Conservation (phyloP, 2,888 invertebrate genomes). For the Acanthopleura granulata region DNA sequence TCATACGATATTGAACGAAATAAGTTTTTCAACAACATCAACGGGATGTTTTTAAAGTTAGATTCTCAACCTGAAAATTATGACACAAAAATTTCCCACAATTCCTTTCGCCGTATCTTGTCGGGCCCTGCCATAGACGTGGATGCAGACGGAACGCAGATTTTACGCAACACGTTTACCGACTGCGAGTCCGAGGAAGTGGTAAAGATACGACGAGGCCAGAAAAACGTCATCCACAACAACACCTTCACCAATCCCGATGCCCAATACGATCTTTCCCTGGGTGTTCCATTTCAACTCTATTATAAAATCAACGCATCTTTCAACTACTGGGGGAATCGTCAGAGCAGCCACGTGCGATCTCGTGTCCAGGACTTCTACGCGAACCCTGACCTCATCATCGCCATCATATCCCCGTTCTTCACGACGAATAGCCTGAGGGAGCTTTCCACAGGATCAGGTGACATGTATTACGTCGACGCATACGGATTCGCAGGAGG, state of each 20-base stretch:
- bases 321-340: not conserved
- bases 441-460: not conserved
- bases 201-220: not conserved
- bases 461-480: not conserved
- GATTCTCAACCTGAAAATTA: constrained; percentile 2
- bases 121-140: not conserved
- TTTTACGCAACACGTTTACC: not conserved
- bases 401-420: not conserved
- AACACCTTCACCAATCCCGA: not conserved
- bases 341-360: not conserved
- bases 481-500: not conserved
- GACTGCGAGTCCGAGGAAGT: constrained; percentile 10
- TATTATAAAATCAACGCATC: not conserved
- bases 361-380: constrained; percentile 4
- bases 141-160: not conserved
- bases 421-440: not conserved
- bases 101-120: not conserved
- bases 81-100: not conserved
- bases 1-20: not conserved
- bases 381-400: not conserved
- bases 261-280: not conserved
- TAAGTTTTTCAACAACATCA: not conserved
- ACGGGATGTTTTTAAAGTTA: not conserved
- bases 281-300: not conserved
- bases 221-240: not conserved